These are phyloP conservation scores for Doris montereyensis DNA, from an alignment of 2,888 invertebrate species.

Conservation along the genomic window DNA sequence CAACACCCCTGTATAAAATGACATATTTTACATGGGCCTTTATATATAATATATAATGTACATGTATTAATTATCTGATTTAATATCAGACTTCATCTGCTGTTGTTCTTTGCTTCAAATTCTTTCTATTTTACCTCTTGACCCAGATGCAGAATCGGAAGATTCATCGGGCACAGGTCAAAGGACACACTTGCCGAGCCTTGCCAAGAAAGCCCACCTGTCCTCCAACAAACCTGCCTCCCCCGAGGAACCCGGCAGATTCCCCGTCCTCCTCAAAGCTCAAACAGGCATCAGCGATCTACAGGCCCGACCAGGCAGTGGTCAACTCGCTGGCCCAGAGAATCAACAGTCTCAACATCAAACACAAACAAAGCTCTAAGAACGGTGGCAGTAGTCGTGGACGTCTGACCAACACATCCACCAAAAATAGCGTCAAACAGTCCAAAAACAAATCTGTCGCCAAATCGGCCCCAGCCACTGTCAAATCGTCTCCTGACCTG, in stretches of 20 bases:
- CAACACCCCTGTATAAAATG: too few species aligned
- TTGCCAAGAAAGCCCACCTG: background rate
- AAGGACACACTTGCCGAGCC: too few species aligned
- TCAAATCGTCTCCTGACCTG: background rate
- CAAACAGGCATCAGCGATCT: background rate
- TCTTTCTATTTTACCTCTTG: too few species aligned
- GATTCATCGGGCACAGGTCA: too few species aligned
- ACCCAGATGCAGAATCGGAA: too few species aligned
- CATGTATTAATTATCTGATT: too few species aligned
- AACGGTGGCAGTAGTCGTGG: background rate
- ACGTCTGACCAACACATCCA: background rate
- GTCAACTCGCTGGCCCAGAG: slow-evolving; percentile 20
- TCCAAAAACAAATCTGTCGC: slow-evolving; percentile 2
- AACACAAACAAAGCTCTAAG: slow-evolving; percentile 10
- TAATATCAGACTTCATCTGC: too few species aligned
- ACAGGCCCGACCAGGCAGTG: background rate
- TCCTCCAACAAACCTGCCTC: slow-evolving; percentile 35
- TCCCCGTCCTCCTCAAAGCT: background rate
- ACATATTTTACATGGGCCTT: too few species aligned
- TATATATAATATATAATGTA: too few species aligned
- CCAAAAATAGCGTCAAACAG: slow-evolving; percentile 27
- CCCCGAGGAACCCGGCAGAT: background rate
- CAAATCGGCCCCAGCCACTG: background rate
- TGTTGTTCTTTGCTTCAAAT: too few species aligned
- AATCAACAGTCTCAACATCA: slow-evolving; percentile 11